phyloP scores from a whole-genome alignment of 2,888 invertebrate genomes.

The Odontothrips loti region DNA sequence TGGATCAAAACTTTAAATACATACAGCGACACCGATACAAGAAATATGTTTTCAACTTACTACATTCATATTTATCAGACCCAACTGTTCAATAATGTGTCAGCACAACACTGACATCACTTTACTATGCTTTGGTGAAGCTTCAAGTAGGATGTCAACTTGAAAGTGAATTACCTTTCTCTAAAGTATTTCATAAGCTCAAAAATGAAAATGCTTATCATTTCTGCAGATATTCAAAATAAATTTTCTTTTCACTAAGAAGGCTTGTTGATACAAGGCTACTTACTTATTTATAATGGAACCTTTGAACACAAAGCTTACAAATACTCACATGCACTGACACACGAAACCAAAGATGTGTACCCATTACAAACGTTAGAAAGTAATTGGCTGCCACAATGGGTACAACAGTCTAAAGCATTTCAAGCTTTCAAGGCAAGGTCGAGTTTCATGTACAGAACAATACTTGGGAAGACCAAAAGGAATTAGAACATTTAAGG shows the following conservation, averaged over 20 bases:
- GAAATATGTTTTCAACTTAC: background rate
- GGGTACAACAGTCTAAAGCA: background rate
- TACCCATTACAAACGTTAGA: background rate
- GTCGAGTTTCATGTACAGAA: background rate
- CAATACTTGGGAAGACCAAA: background rate
- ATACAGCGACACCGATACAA: background rate
- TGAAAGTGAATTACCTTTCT: background rate
- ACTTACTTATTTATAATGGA: background rate
- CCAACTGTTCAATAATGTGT: background rate
- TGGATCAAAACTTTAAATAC: background rate
- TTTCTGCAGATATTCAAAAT: background rate
- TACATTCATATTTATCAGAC: background rate
- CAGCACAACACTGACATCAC: background rate
- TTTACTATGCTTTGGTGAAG: background rate
- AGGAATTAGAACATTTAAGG: background rate
- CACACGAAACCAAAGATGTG: background rate
- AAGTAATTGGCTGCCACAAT: background rate
- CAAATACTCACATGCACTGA: background rate
- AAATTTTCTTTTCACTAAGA: background rate
- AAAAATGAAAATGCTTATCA: background rate
- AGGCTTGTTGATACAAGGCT: background rate
- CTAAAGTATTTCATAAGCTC: background rate
- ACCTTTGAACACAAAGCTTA: background rate
- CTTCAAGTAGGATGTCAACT: background rate
- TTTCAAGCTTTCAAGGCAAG: background rate